These are phyloP conservation scores for Volucella inflata DNA, from an alignment of 2,888 invertebrate species.

Conservation along the genomic window DNA sequence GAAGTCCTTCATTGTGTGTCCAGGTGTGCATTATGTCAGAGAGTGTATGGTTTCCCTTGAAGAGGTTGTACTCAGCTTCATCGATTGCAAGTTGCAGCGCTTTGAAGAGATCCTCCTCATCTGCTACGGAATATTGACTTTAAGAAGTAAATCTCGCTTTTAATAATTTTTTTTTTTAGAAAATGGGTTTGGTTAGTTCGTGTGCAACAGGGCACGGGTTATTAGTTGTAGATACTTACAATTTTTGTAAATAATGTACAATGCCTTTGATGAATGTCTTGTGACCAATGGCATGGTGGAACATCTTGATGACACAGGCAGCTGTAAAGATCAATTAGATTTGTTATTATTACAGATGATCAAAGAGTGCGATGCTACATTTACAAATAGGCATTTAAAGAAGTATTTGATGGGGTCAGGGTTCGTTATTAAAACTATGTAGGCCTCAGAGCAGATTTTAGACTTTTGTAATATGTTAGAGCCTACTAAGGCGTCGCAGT, in stretches of 20 bases:
- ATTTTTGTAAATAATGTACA: conserved; percentile 79
- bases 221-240: conserved; percentile 79
- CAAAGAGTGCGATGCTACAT: too few species aligned
- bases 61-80: conserved; percentile 76
- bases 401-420: too few species aligned
- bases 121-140: conserved; percentile 81
- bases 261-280: conserved; percentile 80
- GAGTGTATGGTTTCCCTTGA: conserved; percentile 81
- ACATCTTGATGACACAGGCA: conserved; percentile 82
- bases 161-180: conserved; percentile 44
- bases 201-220: background rate
- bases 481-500: too few species aligned
- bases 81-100: conserved; percentile 78
- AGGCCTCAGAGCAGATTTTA: too few species aligned
- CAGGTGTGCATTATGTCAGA: conserved; percentile 86
- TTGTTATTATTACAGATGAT: background rate
- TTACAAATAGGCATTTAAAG: too few species aligned
- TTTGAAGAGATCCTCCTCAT: conserved; percentile 80
- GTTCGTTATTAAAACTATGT: too few species aligned
- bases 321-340: conserved; percentile 62
- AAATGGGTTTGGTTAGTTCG: conserved; percentile 8
- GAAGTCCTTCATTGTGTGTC: conserved; percentile 87
- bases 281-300: conserved; percentile 81
- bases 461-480: too few species aligned
- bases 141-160: conserved; percentile 77